Conservation (phyloP, 2,113 vertebrate species). For the Hemibagrus wyckioides region DNA sequence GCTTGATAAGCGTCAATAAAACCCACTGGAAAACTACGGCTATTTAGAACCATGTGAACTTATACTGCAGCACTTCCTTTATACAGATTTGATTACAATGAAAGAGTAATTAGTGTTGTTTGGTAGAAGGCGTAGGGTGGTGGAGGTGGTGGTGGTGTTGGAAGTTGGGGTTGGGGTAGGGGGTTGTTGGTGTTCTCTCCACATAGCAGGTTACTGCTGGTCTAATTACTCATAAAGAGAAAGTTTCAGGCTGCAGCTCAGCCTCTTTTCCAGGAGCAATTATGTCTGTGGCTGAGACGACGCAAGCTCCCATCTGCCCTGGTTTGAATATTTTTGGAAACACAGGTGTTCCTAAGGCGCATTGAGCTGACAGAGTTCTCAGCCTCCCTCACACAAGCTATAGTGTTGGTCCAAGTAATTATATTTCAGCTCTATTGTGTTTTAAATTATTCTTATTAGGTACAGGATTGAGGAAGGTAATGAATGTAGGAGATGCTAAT, state of each 20-base stretch:
- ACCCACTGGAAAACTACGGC: conserved; percentile 19
- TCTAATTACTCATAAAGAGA: conserved; percentile 47
- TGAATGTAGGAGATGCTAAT: conserved; percentile 35
- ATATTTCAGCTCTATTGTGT: conserved; percentile 59
- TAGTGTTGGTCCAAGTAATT: conserved; percentile 66
- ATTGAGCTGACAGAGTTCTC: conserved; percentile 38
- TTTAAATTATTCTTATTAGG: conserved; percentile 67
- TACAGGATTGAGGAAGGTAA: conserved; percentile 45
- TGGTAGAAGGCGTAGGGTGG: too few species aligned
- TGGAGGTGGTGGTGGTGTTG: too few species aligned
- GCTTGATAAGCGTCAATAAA: conserved; percentile 22
- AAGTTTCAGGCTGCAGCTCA: conserved; percentile 17
- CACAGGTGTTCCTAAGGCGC: conserved; percentile 59
- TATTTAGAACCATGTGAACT: conserved; percentile 31
- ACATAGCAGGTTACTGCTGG: conserved; percentile 23
- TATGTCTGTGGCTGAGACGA: conserved; percentile 43
- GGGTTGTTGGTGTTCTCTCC: neutral
- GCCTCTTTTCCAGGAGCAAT: conserved; percentile 47
- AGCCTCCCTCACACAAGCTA: conserved; percentile 48
- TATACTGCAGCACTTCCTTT: conserved; percentile 9
- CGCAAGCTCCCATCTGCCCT: conserved; percentile 55
- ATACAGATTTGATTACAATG: conserved; percentile 34
- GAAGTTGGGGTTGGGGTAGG: neutral
- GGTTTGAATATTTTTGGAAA: conserved; percentile 63
- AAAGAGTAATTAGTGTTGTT: conserved; percentile 11